Evolutionary conservation across 2,888 invertebrate genomes (phyloP).

Genomic region (Rhamphomyia laevipes): DNA sequence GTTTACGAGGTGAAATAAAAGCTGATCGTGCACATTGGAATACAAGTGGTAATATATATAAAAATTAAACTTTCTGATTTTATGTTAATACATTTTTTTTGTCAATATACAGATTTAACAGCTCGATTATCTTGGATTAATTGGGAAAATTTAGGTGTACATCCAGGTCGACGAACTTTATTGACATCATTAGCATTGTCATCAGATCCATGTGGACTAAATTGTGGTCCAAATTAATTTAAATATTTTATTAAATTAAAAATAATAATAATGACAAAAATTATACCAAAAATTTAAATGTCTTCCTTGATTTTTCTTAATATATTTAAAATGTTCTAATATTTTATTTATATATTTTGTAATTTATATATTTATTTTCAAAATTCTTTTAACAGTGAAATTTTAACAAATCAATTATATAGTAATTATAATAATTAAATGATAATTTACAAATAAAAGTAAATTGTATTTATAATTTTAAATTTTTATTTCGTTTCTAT

Average conservation of each 20-base stretch:
- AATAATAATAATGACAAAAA: not conserved
- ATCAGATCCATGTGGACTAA: slow-evolving; percentile 45
- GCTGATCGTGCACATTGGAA: slow-evolving; percentile 89
- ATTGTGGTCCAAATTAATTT: not conserved
- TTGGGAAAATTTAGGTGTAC: slow-evolving; percentile 96
- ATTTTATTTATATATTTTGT: not conserved
- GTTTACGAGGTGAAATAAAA: slow-evolving; percentile 79
- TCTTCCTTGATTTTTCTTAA: not conserved
- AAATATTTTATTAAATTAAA: not conserved
- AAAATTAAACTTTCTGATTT: too few species aligned
- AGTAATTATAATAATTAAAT: too few species aligned
- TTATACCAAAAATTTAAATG: not conserved
- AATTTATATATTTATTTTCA: not conserved
- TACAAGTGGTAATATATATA: slow-evolving; percentile 64
- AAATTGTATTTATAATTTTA: too few species aligned
- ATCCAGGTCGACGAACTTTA: slow-evolving; percentile 73
- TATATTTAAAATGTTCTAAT: not conserved
- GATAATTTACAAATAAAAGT: too few species aligned
- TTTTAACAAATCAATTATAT: too few species aligned
- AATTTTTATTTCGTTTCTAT: too few species aligned
- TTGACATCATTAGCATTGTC: slow-evolving; percentile 70
- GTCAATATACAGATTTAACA: slow-evolving; percentile 65
- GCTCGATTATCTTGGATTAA: slow-evolving; percentile 97
- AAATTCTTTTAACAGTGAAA: not conserved
- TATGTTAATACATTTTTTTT: not conserved